Conservation (phyloP, 2,113 vertebrate species). For the Capra hircus region DNA sequence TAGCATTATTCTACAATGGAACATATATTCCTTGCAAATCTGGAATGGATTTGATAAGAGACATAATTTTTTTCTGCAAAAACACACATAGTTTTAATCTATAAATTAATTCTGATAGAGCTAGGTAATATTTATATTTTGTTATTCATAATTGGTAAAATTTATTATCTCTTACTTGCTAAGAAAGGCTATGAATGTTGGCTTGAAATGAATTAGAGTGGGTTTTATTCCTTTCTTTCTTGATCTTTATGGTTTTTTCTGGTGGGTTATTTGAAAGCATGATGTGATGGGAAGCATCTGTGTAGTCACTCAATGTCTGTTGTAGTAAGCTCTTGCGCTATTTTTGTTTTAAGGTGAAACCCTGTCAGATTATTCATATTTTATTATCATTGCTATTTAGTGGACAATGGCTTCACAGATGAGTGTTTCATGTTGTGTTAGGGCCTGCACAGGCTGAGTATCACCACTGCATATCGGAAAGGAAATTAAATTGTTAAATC, state of each 20-base stretch:
- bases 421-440: background rate
- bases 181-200: background rate
- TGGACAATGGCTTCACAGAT: background rate
- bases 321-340: background rate
- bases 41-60: background rate
- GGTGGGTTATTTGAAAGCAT: background rate
- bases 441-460: background rate
- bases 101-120: background rate
- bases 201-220: background rate
- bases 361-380: conserved; percentile 23
- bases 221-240: background rate
- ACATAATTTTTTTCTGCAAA: background rate
- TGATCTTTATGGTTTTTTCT: background rate
- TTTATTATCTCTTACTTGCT: background rate
- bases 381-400: background rate
- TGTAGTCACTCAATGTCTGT: background rate
- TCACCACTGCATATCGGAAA: background rate
- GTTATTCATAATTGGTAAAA: background rate
- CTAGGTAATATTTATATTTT: background rate
- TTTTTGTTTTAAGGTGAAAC: background rate
- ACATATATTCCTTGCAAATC: background rate
- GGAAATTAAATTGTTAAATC: background rate
- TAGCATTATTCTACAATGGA: background rate
- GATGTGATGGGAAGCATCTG: background rate
- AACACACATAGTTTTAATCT: background rate